phyloP scores from a whole-genome alignment of 2,888 invertebrate species.

The Copidosoma aretas region DNA sequence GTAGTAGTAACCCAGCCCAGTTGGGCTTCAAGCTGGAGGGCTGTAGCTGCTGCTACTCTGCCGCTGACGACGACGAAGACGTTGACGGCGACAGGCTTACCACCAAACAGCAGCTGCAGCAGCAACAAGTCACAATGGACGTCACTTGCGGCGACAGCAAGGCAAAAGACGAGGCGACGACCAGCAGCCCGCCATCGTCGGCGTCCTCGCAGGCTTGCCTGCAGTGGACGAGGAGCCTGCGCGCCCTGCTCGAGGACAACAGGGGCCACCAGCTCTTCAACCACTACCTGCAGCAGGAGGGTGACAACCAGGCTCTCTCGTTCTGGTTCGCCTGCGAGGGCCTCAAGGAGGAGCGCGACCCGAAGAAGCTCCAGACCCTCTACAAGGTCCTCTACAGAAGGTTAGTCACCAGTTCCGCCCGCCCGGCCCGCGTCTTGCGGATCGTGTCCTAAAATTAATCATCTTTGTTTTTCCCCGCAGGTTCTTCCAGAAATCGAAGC shows the following conservation, averaged over 20 bases:
- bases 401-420: constrained; percentile 30
- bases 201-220: constrained; percentile 74
- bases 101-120: constrained; percentile 48
- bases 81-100: constrained; percentile 64
- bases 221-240: constrained; percentile 88
- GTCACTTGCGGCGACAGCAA: too few species aligned
- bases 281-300: constrained; percentile 81
- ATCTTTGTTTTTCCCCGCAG: constrained; percentile 57
- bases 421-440: constrained; percentile 1
- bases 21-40: constrained; percentile 69
- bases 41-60: constrained; percentile 61
- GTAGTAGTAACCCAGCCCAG: constrained; percentile 57
- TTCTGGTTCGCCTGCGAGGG: constrained; percentile 96
- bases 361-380: constrained; percentile 75
- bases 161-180: too few species aligned
- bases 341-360: constrained; percentile 79
- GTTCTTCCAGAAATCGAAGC: constrained; percentile 80
- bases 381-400: constrained; percentile 82
- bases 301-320: constrained; percentile 78
- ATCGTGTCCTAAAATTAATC: too few species aligned
- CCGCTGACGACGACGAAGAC: constrained; percentile 48
- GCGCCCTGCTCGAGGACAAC: constrained; percentile 81
- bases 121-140: too few species aligned
- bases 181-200: constrained; percentile 56
- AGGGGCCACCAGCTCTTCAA: constrained; percentile 90